Conservation (phyloP, 2,113 vertebrate species). For the Phaetusa simplex region DNA sequence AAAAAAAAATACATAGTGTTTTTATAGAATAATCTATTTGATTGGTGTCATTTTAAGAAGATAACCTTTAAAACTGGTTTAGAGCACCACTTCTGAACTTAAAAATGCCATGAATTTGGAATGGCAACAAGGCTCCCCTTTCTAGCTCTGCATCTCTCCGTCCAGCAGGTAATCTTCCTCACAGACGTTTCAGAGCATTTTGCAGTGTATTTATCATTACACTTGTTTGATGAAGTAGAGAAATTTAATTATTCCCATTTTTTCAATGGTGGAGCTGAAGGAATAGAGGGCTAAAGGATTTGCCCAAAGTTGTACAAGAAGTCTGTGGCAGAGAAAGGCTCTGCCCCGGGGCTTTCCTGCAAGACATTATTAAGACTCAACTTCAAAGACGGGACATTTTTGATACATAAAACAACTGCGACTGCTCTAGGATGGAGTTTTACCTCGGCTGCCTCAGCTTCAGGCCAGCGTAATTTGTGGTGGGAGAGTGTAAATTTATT, state of each 20-base stretch:
- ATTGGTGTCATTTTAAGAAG: background rate
- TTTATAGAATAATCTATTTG: background rate
- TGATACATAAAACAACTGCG: background rate
- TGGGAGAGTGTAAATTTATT: background rate
- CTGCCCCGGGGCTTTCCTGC: conserved; percentile 42
- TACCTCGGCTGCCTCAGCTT: background rate
- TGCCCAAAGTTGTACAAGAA: background rate
- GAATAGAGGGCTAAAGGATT: conserved; percentile 1
- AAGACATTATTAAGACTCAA: conserved; percentile 24
- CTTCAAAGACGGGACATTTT: conserved; percentile 20
- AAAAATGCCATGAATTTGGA: background rate
- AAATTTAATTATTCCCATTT: conserved; percentile 7
- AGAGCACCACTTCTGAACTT: background rate
- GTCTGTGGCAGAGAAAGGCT: background rate
- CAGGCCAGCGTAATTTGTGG: background rate
- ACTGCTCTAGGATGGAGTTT: background rate
- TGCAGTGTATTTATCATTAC: background rate
- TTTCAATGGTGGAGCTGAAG: background rate
- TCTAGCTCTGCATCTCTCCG: background rate
- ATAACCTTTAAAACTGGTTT: background rate
- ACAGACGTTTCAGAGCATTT: background rate
- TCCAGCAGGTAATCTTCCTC: background rate
- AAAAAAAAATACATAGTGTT: background rate
- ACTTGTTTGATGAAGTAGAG: background rate
- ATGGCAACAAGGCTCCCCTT: background rate